Evolutionary conservation across 2,797 vertebrate genomes (phyloP).

Genomic region (Thamnophis elegans): DNA sequence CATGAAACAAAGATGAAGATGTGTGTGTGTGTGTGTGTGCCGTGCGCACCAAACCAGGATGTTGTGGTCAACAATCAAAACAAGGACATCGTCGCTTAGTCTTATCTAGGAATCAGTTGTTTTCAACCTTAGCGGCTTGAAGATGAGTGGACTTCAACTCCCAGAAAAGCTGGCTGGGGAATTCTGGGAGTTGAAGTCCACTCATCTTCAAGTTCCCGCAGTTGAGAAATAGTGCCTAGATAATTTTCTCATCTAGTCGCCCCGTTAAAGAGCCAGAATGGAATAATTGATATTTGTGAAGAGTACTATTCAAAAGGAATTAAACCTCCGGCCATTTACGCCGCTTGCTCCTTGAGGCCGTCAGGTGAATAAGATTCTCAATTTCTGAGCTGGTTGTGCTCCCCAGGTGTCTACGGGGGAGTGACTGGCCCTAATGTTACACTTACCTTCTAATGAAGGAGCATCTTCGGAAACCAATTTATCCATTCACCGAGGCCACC

Average conservation of each 20-base stretch:
- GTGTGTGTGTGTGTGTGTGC: too few species aligned
- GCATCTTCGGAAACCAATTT: conserved; percentile 74
- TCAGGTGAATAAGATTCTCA: neutral
- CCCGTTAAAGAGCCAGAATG: neutral
- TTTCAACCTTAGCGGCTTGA: neutral
- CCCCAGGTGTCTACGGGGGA: neutral
- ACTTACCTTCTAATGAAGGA: conserved; percentile 84
- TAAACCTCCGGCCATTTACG: neutral
- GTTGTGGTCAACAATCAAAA: neutral
- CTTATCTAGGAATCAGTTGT: neutral
- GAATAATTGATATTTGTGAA: neutral
- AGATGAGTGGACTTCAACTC: neutral
- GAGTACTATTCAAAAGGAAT: neutral
- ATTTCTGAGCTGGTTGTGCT: neutral
- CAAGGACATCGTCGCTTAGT: neutral
- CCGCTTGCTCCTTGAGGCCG: neutral
- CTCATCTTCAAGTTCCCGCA: neutral
- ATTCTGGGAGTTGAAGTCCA: neutral
- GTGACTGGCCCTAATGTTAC: neutral
- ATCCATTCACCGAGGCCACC: conserved; percentile 56
- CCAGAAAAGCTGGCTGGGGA: neutral
- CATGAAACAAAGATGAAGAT: neutral
- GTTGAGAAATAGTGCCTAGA: neutral
- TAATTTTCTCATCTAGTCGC: neutral
- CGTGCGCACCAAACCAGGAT: neutral